Evolutionary conservation across 92 coral and sea anemone genomes (phyloP), one percentile per base, ranked within the genome.

Genomic region (Porites evermanni): DNA sequence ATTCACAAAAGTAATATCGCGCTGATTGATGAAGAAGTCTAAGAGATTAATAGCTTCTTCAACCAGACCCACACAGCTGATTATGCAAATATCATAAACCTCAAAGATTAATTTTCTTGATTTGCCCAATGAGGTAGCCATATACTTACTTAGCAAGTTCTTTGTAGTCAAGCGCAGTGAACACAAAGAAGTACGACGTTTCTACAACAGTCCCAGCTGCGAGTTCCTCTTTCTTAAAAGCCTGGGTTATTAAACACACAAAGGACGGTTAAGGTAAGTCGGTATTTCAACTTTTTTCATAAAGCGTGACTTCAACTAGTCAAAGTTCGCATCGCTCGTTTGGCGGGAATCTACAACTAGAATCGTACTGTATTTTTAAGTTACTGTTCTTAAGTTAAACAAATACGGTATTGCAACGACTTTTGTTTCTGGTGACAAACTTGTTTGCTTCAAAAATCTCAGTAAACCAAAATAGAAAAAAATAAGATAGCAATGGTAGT

Each of bases 1-100:
- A 56, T 81, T 60, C 67, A 81, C 24, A 52, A 58, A n/a, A 32
- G 79, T 64, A 83, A 83, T 83, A 83, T 83, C 80, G 87, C 79
- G 80, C 72, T 83, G 79, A 83, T 64, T 83, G 87, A 83, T 74
- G 73, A 64, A 73, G 80, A 73, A 72, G 66, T 74, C 80, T 63
- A 53, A 1, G 79, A 83, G 87, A 83, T 83, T 83, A 83, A 83
- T 83, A 73, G 87, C 87, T 63, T 73, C 87, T 73, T 83, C 74
- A 74, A 72, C 64, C 74, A 68, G 72, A 77, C 73, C 73, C 87
- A 83, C 87, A 83, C 70, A 24, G 80, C 58, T 74, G 87, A 73
- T 83, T 83, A 83, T 83, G 87, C 87, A 63, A 83, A 83, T 83
- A 64, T 24, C 64, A 8, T 17, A 83, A 73, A 73, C 87, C 80